These are phyloP conservation scores for Cryptotis parvus DNA, from an alignment of 2,113 vertebrate genomes.

Conservation along the genomic window DNA sequence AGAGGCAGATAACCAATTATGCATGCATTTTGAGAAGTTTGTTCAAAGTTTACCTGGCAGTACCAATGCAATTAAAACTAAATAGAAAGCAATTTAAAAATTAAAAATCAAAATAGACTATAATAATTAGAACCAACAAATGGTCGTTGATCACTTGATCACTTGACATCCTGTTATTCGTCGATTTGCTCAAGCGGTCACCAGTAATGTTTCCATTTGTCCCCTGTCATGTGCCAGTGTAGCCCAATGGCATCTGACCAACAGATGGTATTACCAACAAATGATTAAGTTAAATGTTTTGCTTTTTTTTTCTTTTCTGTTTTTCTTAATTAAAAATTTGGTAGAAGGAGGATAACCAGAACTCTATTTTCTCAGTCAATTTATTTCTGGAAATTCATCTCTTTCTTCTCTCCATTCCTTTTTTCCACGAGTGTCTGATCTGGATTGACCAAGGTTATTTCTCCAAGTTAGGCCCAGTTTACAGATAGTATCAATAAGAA, in stretches of 20 bases:
- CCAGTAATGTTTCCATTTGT: too few species aligned
- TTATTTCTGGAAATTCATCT: neutral
- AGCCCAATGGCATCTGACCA: too few species aligned
- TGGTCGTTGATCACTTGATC: too few species aligned
- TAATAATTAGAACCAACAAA: neutral
- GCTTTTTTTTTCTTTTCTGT: too few species aligned
- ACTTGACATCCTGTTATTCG: too few species aligned
- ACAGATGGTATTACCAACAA: too few species aligned
- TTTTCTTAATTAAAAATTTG: neutral
- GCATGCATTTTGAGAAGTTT: neutral
- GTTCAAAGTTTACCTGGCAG: neutral
- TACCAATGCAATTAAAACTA: neutral
- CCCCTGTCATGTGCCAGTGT: too few species aligned
- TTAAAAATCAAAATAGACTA: neutral
- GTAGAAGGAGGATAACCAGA: neutral
- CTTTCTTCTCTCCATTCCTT: neutral
- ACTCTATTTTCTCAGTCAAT: neutral
- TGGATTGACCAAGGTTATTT: neutral
- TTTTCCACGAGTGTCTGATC: neutral
- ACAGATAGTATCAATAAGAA: neutral
- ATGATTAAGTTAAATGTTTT: too few species aligned
- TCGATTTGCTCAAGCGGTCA: too few species aligned
- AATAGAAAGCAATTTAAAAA: conserved; percentile 10
- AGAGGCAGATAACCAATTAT: neutral
- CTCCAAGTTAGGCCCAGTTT: neutral